Base-by-base conservation (phyloP, 2,888 invertebrate genomes). In the Drosophila lutescens region DNA sequence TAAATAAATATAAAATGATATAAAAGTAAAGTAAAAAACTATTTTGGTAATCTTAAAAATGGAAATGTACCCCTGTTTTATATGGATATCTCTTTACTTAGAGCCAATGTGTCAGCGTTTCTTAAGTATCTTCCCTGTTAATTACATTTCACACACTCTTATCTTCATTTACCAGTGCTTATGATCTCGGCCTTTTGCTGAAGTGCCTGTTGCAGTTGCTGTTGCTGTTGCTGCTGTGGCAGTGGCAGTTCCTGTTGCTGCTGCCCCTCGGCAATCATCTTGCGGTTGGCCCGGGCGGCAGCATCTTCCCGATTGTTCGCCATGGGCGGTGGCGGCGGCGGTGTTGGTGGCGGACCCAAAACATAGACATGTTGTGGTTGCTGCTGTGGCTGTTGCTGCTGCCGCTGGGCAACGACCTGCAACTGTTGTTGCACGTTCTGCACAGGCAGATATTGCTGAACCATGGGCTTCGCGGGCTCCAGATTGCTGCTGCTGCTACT, bases 301-400 rank as follows among this genome's bases (percentile, higher is more conserved):
- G 91, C 90, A 74, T 91, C 90, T 69, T 92, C 92, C 9, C 92
- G 91, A 71, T 92, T 91, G 58, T 90, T 90, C 8, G 86, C 78
- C 57, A 86, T 74, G 0, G 86, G 86, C 4, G 80, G 76, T 12
- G 80, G 83, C 15, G 88, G 88, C 6, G 83, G 83, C 10, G 83
- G 83, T 20, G 83, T 86, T 7, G 83, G 83, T 0, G 83, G 83
- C 36, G 83, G 88, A 1, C 86, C 83, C 47, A 83, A 53, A 4
- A 85, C 57, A 53, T 79, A 55, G 20, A 82, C 74, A 17, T 88
- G 80, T 23, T 80, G 80, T 38, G 81, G 78, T 12, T 78, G 76
- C 36, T 75, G 77, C 6, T 76, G 80, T 80, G 10, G 30, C 9
- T 79, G 69, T 47, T 80, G 83, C 53, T 83, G 80, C 41, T 84